phyloP scores from a whole-genome alignment of 2,113 vertebrate species.

The Heloderma charlesbogerti region DNA sequence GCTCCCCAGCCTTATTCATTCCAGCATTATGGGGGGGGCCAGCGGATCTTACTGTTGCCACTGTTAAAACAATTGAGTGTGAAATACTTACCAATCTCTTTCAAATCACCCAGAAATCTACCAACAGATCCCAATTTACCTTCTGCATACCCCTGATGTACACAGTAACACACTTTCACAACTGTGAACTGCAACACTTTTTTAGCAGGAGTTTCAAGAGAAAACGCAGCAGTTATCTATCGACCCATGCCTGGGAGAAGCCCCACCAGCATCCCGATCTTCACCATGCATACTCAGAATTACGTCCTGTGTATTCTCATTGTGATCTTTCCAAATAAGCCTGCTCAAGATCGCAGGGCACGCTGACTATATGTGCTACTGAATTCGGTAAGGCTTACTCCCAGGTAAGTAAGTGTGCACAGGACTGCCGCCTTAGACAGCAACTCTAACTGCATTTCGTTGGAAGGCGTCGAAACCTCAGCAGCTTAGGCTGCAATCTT shows the following conservation, averaged over 20 bases:
- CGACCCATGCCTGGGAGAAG: neutral
- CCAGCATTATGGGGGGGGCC: too few relatives aligned
- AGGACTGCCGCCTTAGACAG: neutral
- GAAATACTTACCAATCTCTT: too few relatives aligned
- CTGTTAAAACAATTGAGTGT: too few relatives aligned
- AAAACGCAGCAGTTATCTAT: neutral
- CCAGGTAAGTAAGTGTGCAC: neutral
- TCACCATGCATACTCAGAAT: neutral
- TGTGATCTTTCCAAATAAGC: neutral
- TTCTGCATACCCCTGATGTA: too few relatives aligned
- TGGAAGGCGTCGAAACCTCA: neutral
- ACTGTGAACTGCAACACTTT: neutral
- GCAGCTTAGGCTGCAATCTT: neutral
- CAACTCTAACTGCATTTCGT: neutral
- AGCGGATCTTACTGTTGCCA: too few relatives aligned
- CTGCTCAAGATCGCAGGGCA: neutral
- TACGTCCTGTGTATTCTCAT: neutral
- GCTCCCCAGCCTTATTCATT: too few relatives aligned
- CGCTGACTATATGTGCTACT: too few relatives aligned
- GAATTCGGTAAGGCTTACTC: neutral
- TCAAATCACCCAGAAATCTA: too few relatives aligned
- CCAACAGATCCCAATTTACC: too few relatives aligned
- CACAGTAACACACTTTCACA: neutral
- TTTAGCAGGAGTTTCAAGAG: neutral
- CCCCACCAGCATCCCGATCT: neutral